A percentile compares a stretch with the other conserved stretches of the same genome.
phyloP scores from a whole-genome alignment of 2,113 vertebrate species.

The Geococcyx californianus region DNA sequence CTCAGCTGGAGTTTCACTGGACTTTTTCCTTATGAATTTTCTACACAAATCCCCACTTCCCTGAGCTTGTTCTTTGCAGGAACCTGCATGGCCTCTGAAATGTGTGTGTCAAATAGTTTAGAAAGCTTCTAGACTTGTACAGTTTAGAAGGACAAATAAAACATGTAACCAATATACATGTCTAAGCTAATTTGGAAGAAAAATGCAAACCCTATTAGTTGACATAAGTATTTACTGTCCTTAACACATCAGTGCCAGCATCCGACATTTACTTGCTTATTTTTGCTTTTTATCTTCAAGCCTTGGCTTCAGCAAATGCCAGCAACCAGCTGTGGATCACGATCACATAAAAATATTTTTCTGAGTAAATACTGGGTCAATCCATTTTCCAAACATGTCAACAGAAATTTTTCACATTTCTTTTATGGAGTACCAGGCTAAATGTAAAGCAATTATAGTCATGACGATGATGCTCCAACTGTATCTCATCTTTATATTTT shows the following conservation, averaged over 20 bases:
- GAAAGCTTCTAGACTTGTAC: not conserved
- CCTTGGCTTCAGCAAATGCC: not conserved
- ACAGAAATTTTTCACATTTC: not conserved
- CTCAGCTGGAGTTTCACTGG: not conserved
- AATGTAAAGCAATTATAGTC: not conserved
- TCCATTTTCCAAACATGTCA: not conserved
- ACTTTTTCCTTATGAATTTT: not conserved
- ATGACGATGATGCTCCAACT: not conserved
- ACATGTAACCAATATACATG: rapidly evolving
- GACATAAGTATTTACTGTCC: not conserved
- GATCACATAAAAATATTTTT: not conserved
- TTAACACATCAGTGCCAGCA: not conserved
- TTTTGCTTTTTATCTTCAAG: not conserved
- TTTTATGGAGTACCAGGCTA: not conserved
- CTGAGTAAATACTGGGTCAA: not conserved
- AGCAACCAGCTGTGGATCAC: not conserved
- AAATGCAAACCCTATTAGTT: not conserved
- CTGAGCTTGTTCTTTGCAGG: not conserved
- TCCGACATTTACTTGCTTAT: not conserved
- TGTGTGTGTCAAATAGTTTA: not conserved
- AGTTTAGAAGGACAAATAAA: not conserved
- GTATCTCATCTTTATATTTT: not conserved
- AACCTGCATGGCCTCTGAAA: not conserved
- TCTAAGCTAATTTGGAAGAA: not conserved
- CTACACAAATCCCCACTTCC: no score